These are phyloP conservation scores for Psittacula cyanocephala DNA, from an alignment of 2,113 vertebrate species.

Conservation along the genomic window DNA sequence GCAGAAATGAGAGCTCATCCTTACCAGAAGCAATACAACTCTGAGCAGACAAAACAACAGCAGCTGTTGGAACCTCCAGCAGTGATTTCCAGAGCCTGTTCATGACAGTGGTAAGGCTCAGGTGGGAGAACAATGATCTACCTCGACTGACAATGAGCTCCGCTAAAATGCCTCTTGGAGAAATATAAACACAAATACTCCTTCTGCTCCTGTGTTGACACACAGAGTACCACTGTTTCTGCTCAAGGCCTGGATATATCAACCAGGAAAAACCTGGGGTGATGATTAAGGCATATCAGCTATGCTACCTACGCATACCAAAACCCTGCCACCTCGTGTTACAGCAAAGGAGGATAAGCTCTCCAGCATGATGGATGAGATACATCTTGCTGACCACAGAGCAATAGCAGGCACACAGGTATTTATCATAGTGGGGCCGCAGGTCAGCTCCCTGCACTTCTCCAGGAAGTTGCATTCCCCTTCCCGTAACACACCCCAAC, in stretches of 20 bases:
- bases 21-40: not conserved
- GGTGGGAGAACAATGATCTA: not conserved
- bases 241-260: not conserved
- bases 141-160: not conserved
- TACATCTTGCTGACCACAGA: rapidly evolving
- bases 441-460: not conserved
- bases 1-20: not conserved
- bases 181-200: not conserved
- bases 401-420: not conserved
- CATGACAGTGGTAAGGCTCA: not conserved
- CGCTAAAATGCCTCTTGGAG: not conserved
- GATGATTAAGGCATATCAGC: not conserved
- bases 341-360: not conserved
- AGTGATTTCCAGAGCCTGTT: not conserved
- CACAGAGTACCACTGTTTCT: not conserved
- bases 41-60: not conserved
- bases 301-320: not conserved
- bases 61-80: not conserved
- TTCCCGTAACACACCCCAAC: not conserved
- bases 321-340: rapidly evolving
- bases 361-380: not conserved
- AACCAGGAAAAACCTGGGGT: not conserved
- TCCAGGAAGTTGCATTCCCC: rapidly evolving
- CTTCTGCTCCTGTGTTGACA: not conserved
- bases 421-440: no score